Evolutionary conservation across 1,140 invertebrate species (phyloP), one percentile per base, ranked within the genome.

Genomic region (Parasteatoda tepidariorum): DNA sequence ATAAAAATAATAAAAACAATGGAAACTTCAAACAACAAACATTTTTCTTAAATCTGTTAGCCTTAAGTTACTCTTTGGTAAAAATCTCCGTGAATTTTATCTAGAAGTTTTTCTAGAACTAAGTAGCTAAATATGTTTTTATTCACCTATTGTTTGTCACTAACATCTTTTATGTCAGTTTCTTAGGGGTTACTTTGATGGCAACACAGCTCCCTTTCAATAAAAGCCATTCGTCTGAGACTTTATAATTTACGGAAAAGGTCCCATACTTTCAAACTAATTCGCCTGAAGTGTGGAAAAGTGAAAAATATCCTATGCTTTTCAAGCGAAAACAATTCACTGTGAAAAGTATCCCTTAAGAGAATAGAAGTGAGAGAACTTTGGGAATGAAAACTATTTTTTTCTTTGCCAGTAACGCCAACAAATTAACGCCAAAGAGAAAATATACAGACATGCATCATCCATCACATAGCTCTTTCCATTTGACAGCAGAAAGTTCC

Each of bases 401-500:
- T 24, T 48, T 41, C 24, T 38, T 26, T 24, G 6, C n/a, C n/a
- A 66, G 62, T 66, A 31, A 66, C 62, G 62, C 26, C 62, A 48
- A 48, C 66, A 68, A 68, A 68, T 68, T 68, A 68, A 68, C 34
- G 38, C 66, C 34, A 34, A 28, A 68, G 66, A 34, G 66, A 68
- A 68, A 68, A 68, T 68, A 68, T 48, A 68, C 34, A 68, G 66
- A 68, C 62, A 66, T n/a, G 33, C 30, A 66, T 68, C 66, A 68
- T 68, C 66, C 66, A 68, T 68, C 66, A 68, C 33, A 24, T 22
- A 22, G 66, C 34, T 41, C 34, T 68, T 68, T 68, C 66, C 38
- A 33, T 68, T 68, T 68, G 66, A 68, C 66, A 68, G 34, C 38
- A 13, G 66, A 68, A 68, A 68, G 34, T 68, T 68, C 34, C 33